These are phyloP conservation scores for Melanchra persicariae DNA, from an alignment of 2,888 invertebrate species.

Conservation along the genomic window DNA sequence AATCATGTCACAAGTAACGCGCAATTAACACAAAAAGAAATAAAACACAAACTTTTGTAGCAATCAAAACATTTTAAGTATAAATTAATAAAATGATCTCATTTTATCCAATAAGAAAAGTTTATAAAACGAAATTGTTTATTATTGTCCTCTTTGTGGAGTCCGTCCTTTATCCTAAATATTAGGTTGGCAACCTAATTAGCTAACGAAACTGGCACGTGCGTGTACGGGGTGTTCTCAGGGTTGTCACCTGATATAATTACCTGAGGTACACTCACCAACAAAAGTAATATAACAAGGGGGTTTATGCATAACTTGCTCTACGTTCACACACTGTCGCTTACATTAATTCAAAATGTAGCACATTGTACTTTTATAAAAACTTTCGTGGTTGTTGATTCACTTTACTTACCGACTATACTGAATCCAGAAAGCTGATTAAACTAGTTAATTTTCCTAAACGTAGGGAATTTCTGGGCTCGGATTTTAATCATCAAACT, in stretches of 20 bases:
- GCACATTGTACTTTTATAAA: neutral
- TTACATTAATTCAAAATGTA: too few species aligned
- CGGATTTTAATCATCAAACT: slow-evolving; percentile 62
- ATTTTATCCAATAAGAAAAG: slow-evolving; percentile 24
- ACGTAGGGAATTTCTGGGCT: slow-evolving; percentile 40
- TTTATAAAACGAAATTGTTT: slow-evolving; percentile 16
- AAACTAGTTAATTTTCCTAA: slow-evolving; percentile 53
- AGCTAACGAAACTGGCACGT: slow-evolving; percentile 60
- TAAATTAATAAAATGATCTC: slow-evolving; percentile 7
- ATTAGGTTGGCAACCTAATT: slow-evolving; percentile 60
- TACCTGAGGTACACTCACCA: slow-evolving; percentile 45
- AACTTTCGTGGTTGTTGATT: slow-evolving; percentile 18
- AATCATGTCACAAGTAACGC: neutral
- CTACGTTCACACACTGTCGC: slow-evolving; percentile 17
- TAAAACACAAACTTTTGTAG: slow-evolving; percentile 2
- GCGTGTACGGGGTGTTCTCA: slow-evolving; percentile 50
- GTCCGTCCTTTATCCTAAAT: slow-evolving; percentile 43
- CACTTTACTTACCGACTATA: slow-evolving; percentile 41
- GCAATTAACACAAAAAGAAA: neutral
- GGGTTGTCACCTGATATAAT: slow-evolving; percentile 59
- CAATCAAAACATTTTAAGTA: slow-evolving; percentile 12
- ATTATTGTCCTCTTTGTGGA: slow-evolving; percentile 41
- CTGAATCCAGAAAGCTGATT: slow-evolving; percentile 47
- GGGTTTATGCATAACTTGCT: slow-evolving; percentile 29
- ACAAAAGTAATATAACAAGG: slow-evolving; percentile 52